Evolutionary conservation across 2,888 invertebrate species (phyloP), one percentile per base, ranked within the genome.

Genomic region (Eupithecia abbreviata): DNA sequence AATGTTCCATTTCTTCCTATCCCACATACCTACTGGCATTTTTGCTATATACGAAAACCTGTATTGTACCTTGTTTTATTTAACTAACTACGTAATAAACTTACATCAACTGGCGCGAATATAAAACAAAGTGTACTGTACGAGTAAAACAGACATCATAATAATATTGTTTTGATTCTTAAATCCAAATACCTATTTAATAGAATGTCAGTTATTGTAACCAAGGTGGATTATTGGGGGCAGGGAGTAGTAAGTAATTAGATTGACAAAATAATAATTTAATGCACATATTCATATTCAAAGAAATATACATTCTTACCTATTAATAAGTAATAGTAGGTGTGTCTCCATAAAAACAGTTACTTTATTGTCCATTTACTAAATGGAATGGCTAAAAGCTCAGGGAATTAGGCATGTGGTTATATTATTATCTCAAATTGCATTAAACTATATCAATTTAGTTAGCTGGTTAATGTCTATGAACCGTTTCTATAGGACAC

Each of bases 401-500:
- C 5, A 55, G 18, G 18, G 3, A 18, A 58, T 55, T 9, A 55
- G 55, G 51, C 58, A 9, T 58, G n/a, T 30, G 18, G 18, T 30
- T 58, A 58, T 58, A 18, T 58, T 58, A 18, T 58, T 0, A 6
- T 58, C n/a, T 58, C 18, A 10, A 58, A 30, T 62, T 62, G 62
- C 18, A 62, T 30, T 58, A n/a, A 58, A 4, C 55, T 55, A 7
- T n/a, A 55, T 7, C n/a, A 51, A 15, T 51, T 55, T n/a, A 3
- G 55, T n/a, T 7, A 55, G 55, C 7, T 55, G n/a, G 55, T 58
- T 18, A 58, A n/a, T 58, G 9, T 18, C 18, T 58, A 58, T 2
- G 30, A 62, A 62, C 62, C 12, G 62, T 62, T 62, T 62, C 10
- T 62, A 62, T 62, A 30, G 62, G 62, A 62, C 18, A 62, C 30